These are phyloP conservation scores for Connochaetes taurinus DNA, from an alignment of 2,113 vertebrate genomes.

Conservation along the genomic window DNA sequence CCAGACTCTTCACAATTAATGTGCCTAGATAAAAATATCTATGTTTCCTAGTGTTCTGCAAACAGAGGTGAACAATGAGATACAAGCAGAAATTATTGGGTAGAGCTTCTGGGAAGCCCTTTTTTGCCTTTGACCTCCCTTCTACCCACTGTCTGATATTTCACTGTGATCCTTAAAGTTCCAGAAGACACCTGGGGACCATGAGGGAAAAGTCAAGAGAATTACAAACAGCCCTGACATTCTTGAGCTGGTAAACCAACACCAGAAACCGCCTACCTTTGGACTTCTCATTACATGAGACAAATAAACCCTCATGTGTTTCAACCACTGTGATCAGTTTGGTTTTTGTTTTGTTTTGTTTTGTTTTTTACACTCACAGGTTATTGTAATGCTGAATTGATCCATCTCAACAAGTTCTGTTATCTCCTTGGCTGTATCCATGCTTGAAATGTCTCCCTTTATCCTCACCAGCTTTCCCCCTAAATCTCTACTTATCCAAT, in stretches of 20 bases:
- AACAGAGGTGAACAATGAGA: not conserved
- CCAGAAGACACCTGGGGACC: not conserved
- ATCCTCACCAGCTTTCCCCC: not conserved
- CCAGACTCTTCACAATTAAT: not conserved
- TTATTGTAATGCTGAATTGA: not conserved
- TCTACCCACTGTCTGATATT: conserved; percentile 32
- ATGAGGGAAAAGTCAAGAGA: conserved; percentile 49
- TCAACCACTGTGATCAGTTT: conserved; percentile 14
- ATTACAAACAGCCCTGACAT: conserved; percentile 54
- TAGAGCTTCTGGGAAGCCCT: not conserved
- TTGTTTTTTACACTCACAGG: conserved; percentile 9
- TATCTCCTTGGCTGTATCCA: not conserved
- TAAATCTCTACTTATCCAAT: not conserved
- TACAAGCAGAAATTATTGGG: not conserved
- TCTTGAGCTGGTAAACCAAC: conserved; percentile 53
- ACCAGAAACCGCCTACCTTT: conserved; percentile 50
- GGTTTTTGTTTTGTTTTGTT: not conserved
- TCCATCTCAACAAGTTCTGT: conserved; percentile 24
- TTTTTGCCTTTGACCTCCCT: conserved; percentile 31
- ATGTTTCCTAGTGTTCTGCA: not conserved
- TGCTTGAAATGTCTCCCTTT: not conserved
- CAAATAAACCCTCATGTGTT: conserved; percentile 56
- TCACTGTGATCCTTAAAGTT: conserved; percentile 43
- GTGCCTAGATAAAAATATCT: not conserved
- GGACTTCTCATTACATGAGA: conserved; percentile 41